Evolutionary conservation across 2,888 invertebrate species (phyloP), one percentile per base, ranked within the genome.

Genomic region (Drepanosiphum platanoidis): DNA sequence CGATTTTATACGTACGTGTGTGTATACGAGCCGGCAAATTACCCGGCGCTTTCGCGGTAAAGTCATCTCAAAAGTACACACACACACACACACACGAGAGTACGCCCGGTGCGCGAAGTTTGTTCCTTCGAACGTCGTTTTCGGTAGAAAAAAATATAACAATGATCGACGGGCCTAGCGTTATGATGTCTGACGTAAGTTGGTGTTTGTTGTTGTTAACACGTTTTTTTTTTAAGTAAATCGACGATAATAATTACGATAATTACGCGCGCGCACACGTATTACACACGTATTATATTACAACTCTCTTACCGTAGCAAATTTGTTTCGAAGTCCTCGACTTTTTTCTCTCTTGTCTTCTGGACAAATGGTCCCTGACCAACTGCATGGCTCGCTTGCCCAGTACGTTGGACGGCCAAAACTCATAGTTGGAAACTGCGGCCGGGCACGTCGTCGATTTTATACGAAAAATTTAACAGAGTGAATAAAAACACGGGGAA

Each of bases 241-340:
- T n/a, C n/a, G n/a, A n/a, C n/a, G n/a, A 30, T 27, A 3, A 30
- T 64, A 30, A 27, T 13, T 42, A 9, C 5, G 11, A 42, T 9
- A 42, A 42, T 9, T 9, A 42, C 8, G 5, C 42, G 3, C 61
- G 9, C 61, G 61, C n/a, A 9, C 8, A 9, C n/a, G n/a, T n/a
- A n/a, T n/a, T n/a, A n/a, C n/a, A n/a, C n/a, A n/a, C n/a, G n/a
- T n/a, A n/a, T n/a, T n/a, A n/a, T n/a, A n/a, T n/a, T n/a, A n/a
- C n/a, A n/a, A 0, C 52, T 5, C 22, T 75, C 87, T 87, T 87
- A 89, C 89, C 89, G 79, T 89, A 89, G 86, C 89, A 89, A 75
- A 88, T 88, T 86, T 88, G 88, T 86, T 88, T 88, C 27, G 86
- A 80, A 18, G 77, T 18, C 64, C 88, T 86, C 11, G 86, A 87